Percentiles rank a stretch among this genome's conserved stretches.
Conservation (phyloP, 2,888 invertebrate genomes). For the Euclidia mi region DNA sequence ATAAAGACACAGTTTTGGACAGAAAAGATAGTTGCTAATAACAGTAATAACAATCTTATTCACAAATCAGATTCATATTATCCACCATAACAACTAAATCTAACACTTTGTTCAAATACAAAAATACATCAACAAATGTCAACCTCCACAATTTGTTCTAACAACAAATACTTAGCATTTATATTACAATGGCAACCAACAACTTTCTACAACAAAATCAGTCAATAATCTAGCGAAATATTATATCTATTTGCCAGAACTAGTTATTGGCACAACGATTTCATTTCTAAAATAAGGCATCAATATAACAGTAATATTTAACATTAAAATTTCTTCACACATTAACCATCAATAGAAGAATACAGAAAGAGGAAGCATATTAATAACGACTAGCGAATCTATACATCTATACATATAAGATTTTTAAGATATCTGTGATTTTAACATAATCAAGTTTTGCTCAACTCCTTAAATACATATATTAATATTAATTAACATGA, state of each 20-base stretch:
- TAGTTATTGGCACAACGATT: conserved; percentile 41
- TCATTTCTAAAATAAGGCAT: conserved; percentile 39
- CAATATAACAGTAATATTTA: conserved; percentile 4
- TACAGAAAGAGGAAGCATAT: not conserved
- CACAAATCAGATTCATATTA: conserved; percentile 14
- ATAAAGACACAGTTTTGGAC: too few species aligned
- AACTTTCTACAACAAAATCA: conserved; percentile 65
- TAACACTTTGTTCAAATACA: conserved; percentile 27
- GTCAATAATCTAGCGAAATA: conserved; percentile 66
- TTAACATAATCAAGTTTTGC: too few species aligned
- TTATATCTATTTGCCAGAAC: conserved; percentile 34
- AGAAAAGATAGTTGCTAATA: conserved; percentile 35
- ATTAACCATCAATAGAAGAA: not conserved
- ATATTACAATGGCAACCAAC: conserved; percentile 22
- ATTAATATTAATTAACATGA: too few species aligned
- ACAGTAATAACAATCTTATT: conserved; percentile 10
- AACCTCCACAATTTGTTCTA: conserved; percentile 14
- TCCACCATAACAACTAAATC: conserved; percentile 6
- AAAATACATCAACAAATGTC: conserved; percentile 43
- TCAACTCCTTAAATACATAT: too few species aligned
- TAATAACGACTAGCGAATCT: too few species aligned
- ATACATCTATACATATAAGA: too few species aligned
- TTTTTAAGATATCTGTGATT: too few species aligned
- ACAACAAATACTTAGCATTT: conserved; percentile 20
- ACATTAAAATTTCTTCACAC: conserved; percentile 15